Evolutionary conservation across 2,888 invertebrate genomes (phyloP), one percentile per base, ranked within the genome.

Genomic region (Tiliacea aurago): DNA sequence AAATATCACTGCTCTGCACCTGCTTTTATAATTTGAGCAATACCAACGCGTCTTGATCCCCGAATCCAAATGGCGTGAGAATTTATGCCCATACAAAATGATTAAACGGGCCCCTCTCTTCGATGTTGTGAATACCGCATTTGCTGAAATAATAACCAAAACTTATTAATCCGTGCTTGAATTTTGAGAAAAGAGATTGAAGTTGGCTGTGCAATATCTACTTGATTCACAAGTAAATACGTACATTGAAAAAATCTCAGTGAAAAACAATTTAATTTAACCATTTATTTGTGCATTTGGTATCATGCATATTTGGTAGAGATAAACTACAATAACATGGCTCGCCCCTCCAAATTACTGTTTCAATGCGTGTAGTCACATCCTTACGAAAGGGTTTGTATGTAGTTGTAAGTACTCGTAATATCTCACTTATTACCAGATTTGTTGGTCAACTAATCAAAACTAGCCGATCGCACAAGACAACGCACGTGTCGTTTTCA

Each of bases 41-140:
- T 59, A 53, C 80, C 78, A 80, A 2, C 80, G 71, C 0, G 82
- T 80, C 18, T 80, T 80, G 4, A 23, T 0, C 1, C 80, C 82
- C 0, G 13, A 37, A 5, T 69, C 66, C 20, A 72, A 43, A 49
- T 80, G 80, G 4, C 78, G 68, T 4, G 49, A 55, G 45, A 66
- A 80, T 23, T 33, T 49, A 28, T 81, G 20, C 1, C 82, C 77
- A 6, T 78, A 18, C 13, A 78, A 33, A 6, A 69, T 20, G 0
- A 74, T 74, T 18, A 37, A 3, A 7, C 70, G 56, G 1, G 75
- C 75, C 0, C 75, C 75, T 71, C 75, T 78, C 15, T 18, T 9
- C 5, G 79, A 55, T 10, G 47, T 61, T 15, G 79, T 71, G 59
- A 78, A 75, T 13, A 78, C 10, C 10, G 47, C 78, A 47, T 70